Percentiles rank a stretch among this genome's conserved stretches.
These are phyloP conservation scores for Halictus rubicundus DNA, from an alignment of 1,140 invertebrate species.

Conservation along the genomic window DNA sequence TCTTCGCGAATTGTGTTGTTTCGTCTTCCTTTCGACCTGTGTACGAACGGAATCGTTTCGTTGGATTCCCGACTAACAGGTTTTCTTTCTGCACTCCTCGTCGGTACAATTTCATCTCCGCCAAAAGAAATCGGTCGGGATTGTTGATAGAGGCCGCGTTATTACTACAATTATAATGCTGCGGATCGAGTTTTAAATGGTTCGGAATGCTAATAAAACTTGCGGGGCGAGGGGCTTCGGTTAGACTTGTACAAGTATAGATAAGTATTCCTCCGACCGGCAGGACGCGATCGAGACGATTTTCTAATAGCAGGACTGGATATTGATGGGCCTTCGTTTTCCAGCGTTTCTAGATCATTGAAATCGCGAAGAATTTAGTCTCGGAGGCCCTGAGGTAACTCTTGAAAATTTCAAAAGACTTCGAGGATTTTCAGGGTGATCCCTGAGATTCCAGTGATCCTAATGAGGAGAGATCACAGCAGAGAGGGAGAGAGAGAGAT, in stretches of 20 bases:
- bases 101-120: neutral
- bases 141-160: neutral
- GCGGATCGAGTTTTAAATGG: neutral
- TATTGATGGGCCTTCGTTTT: no score
- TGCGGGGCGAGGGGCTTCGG: neutral
- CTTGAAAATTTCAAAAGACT: neutral
- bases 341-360: no score
- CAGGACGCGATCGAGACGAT: no score
- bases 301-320: no score
- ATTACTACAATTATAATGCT: neutral
- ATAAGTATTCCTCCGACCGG: no score
- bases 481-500: no score
- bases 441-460: no score
- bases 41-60: conserved; percentile 33
- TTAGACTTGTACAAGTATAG: neutral
- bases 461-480: no score
- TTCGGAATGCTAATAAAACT: neutral
- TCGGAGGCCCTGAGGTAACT: neutral
- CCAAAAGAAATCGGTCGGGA: neutral
- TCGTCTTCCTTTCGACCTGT: conserved; percentile 33
- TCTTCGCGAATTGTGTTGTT: conserved; percentile 32
- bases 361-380: no score
- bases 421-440: neutral
- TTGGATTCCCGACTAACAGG: conserved; percentile 54
- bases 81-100: conserved; percentile 12